Conservation (phyloP, 2,113 vertebrate species). For the Nerophis ophidion region DNA sequence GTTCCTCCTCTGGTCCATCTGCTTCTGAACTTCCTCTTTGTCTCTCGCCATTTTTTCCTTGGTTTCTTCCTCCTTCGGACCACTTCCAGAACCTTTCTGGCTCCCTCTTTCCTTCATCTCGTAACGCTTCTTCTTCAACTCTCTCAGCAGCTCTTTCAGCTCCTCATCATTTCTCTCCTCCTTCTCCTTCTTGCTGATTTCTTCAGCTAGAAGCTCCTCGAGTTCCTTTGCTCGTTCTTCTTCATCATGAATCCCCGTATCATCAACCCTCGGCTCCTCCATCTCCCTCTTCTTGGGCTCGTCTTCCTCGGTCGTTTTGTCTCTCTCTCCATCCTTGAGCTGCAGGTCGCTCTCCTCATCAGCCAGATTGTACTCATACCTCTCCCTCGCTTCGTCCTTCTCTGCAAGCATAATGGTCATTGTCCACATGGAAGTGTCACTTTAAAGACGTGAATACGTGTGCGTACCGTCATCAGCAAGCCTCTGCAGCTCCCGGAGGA, state of each 20-base stretch:
- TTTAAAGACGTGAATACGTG: not conserved
- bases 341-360: constrained; percentile 45
- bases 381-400: constrained; percentile 30
- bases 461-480: constrained; percentile 66
- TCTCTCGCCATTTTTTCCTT: constrained; percentile 20
- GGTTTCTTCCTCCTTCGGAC: constrained; percentile 36
- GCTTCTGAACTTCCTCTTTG: constrained; percentile 36
- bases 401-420: constrained; percentile 45
- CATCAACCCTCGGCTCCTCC: constrained; percentile 43
- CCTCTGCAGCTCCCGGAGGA: constrained; percentile 74
- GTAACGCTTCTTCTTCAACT: constrained; percentile 65
- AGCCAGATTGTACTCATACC: constrained; percentile 36
- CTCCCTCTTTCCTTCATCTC: constrained; percentile 56
- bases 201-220: constrained; percentile 54
- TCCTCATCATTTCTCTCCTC: constrained; percentile 51
- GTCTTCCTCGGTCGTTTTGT: constrained; percentile 19
- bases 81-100: constrained; percentile 19
- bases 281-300: constrained; percentile 30
- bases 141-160: constrained; percentile 59
- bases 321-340: constrained; percentile 36
- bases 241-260: constrained; percentile 34
- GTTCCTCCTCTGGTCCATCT: constrained; percentile 52
- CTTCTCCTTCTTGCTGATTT: constrained; percentile 50
- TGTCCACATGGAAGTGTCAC: not conserved
- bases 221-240: constrained; percentile 55